Conservation (phyloP, 92 coral and sea anemone species). For the Phenganax marumi region DNA sequence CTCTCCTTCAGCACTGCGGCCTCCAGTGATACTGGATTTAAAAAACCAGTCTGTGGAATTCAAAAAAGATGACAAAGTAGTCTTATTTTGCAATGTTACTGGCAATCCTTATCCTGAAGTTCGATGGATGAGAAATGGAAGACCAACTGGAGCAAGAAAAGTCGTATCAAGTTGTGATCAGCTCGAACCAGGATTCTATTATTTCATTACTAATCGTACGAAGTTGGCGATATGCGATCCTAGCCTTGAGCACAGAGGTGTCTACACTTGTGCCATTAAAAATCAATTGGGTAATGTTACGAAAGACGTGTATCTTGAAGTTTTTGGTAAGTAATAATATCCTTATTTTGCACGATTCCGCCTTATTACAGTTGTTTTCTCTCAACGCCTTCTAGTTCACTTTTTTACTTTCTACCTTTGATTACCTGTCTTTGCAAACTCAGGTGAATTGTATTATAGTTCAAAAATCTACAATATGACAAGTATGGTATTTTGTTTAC, state of each 20-base stretch:
- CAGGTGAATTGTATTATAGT: no score
- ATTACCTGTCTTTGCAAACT: background rate
- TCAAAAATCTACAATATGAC: no score
- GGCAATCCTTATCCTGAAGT: slow-evolving; percentile 72
- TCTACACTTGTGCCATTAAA: slow-evolving; percentile 67
- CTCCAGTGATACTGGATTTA: background rate
- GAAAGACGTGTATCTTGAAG: slow-evolving; percentile 57
- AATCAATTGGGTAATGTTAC: slow-evolving; percentile 50
- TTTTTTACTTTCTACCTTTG: background rate
- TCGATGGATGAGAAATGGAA: slow-evolving; percentile 52
- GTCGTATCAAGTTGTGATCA: background rate
- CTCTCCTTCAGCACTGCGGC: slow-evolving; percentile 30
- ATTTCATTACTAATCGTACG: background rate
- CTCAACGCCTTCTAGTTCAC: background rate
- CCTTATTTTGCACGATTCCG: background rate
- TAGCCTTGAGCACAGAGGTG: slow-evolving; percentile 51
- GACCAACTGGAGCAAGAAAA: background rate
- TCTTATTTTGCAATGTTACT: slow-evolving; percentile 68
- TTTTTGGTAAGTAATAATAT: slow-evolving; percentile 65
- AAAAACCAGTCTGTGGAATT: slow-evolving; percentile 10
- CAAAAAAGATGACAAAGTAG: background rate
- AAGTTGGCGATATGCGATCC: slow-evolving; percentile 22
- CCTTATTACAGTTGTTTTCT: background rate
- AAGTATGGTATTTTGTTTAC: background rate
- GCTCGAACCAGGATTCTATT: slow-evolving; percentile 3